Base-by-base conservation (phyloP, 2,888 invertebrate genomes). In the Anthophora plumipes region DNA sequence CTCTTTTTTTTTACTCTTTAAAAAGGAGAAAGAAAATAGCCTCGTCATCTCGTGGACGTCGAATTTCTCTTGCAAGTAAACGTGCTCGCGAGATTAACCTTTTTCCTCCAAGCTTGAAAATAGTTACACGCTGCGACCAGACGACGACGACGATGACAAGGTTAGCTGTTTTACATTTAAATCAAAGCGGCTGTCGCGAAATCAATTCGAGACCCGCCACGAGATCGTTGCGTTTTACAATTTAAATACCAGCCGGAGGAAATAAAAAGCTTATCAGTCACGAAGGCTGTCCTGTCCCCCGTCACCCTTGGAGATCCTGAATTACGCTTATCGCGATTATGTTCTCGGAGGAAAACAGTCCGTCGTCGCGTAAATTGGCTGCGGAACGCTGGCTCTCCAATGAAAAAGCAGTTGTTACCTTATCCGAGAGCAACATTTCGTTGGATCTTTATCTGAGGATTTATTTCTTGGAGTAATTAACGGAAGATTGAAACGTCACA, bases 161-260 rank as follows among this genome's bases (percentile, higher is more conserved):
- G n/a, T n/a, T n/a, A 41, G 48, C 79, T 80, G 71, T 63, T 82
- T 82, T 80, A 76, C 75, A 82, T 82, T 82, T 80, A 80, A 80
- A 82, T 82, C 80, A 80, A 72, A 76, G 71, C 64, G 17, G 46
- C 43, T 64, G 74, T 68, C 68, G n/a, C 54, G 60, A 66, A 72
- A 80, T 80, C 80, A 78, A 80, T 80, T 80, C 64, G 50, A 39
- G 20, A n/a, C 17, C 60, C 31, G 31, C 31, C 31, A 31, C 31
- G 48, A 20, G 54, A 52, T 54, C 41, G 46, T 25, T 46, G 41
- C 54, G 68, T 63, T 80, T 80, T 78, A 77, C 80, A 80, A 78
- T 80, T 78, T 80, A 80, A 80, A 80, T 77, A 37, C 57, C 39
- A 14, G 52, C 46, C 54, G 41, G n/a, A 14, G 52, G 52, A 50